Conservation (phyloP, 2,113 vertebrate genomes). For the Coturnix japonica region DNA sequence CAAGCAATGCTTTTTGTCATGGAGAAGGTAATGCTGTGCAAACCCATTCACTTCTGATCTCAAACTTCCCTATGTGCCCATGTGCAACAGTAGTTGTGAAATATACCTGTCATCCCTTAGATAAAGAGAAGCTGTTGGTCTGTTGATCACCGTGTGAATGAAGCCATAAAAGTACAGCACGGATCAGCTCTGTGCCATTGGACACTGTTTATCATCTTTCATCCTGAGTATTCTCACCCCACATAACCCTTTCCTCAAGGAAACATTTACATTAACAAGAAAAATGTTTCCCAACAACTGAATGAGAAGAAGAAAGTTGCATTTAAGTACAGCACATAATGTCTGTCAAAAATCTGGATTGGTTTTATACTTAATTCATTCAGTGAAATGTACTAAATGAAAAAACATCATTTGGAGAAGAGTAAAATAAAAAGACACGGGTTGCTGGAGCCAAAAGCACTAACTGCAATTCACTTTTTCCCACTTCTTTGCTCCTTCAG, state of each 20-base stretch:
- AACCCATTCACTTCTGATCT: not conserved
- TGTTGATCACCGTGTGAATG: not conserved
- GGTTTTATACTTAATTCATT: slow-evolving; percentile 27
- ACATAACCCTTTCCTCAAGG: not conserved
- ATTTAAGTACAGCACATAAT: not conserved
- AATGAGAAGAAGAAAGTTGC: not conserved
- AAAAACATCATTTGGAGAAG: slow-evolving; percentile 25
- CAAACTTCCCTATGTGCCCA: slow-evolving; percentile 2
- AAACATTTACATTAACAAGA: slow-evolving; percentile 12
- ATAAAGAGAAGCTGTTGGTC: not conserved
- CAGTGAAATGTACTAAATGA: slow-evolving; percentile 33
- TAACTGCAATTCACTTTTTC: not conserved
- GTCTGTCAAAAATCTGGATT: slow-evolving; percentile 22
- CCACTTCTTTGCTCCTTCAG: not conserved
- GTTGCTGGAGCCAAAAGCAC: slow-evolving; percentile 18
- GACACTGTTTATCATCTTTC: not conserved
- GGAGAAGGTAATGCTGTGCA: not conserved
- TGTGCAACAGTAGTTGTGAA: not conserved
- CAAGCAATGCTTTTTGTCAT: slow-evolving; percentile 6
- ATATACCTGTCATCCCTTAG: not conserved
- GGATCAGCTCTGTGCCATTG: not conserved
- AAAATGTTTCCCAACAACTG: not conserved
- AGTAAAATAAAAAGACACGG: not conserved
- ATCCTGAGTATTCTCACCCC: not conserved
- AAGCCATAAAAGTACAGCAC: not conserved